Conservation (phyloP, 2,797 vertebrate genomes). For the Coendou prehensilis region DNA sequence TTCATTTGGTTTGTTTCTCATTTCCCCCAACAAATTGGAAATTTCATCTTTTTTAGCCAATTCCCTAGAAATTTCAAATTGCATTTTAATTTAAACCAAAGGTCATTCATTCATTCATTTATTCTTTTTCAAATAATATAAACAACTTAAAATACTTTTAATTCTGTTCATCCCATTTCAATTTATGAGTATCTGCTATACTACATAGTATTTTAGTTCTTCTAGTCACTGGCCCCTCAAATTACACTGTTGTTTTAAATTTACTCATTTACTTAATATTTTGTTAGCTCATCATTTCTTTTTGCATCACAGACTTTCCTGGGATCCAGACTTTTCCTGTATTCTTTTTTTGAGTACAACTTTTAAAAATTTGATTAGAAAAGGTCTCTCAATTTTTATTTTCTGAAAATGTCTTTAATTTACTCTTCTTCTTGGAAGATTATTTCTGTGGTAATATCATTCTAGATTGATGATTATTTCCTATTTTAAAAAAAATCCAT, state of each 20-base stretch:
- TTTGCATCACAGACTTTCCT: not conserved
- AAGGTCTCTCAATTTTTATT: not conserved
- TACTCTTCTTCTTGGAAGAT: not conserved
- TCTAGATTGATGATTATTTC: not conserved
- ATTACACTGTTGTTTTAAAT: conserved; percentile 7
- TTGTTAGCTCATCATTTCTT: not conserved
- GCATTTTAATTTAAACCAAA: not conserved
- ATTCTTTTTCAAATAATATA: conserved; percentile 3
- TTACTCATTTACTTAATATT: conserved; percentile 1
- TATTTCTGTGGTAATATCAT: not conserved
- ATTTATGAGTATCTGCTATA: not conserved
- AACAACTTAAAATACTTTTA: not conserved
- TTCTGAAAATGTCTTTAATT: conserved; percentile 17
- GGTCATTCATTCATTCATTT: not conserved
- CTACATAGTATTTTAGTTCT: not conserved
- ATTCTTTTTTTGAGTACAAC: not conserved
- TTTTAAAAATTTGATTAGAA: not conserved
- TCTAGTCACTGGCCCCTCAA: not conserved
- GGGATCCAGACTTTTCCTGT: not conserved
- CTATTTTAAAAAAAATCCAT: not conserved
- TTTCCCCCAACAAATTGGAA: not conserved
- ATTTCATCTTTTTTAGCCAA: not conserved
- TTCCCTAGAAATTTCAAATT: conserved; percentile 1
- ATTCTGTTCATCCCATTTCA: not conserved
- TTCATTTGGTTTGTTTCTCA: not conserved